Evolutionary conservation across 2,113 vertebrate species (phyloP), one percentile per base, ranked within the genome.

Genomic region (Bubo bubo): DNA sequence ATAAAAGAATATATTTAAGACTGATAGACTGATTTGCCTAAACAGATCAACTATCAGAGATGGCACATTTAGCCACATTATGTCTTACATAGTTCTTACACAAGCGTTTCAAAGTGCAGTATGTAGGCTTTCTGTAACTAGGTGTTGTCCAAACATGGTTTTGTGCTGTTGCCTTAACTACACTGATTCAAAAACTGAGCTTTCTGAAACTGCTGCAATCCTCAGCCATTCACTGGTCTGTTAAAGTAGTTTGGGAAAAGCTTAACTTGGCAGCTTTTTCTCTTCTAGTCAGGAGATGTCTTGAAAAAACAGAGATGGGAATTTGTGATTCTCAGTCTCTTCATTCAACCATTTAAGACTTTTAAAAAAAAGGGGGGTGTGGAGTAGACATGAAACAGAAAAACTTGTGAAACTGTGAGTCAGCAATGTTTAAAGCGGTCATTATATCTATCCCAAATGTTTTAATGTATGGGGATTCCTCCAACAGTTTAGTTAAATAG

Each of bases 71-170:
- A 56, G 47, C 81, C 80, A 95, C 23, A 3, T 79, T 91, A 37
- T 71, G 66, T 20, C 80, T 90, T 93, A 72, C 32, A 17, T 55
- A 72, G 90, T 72, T 84, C 41, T 53, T 63, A 77, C 9, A 18
- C 81, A 85, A 71, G 37, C 12, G 0, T 18, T 91, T 79, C 41
- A 27, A 90, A 95, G 35, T 60, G 32, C 52, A 55, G 73, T n/a
- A 52, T 81, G 88, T 9, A 68, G 85, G 43, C 53, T 92, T 85
- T 92, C 34, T 95, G 92, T 92, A 95, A 86, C 94, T 90, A 82
- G 74, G 85, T 95, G 94, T 88, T 75, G 81, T 82, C 95, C 70
- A 93, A 82, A 82, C 77, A 68, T 0, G 49, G 56, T 5, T 72
- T 86, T 92, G 71, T 92, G 71, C 82, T 92, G 85, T 93, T 90